Evolutionary conservation across 2,888 invertebrate species (phyloP), one percentile per base, ranked within the genome.

Genomic region (Ochropacha duplaris): DNA sequence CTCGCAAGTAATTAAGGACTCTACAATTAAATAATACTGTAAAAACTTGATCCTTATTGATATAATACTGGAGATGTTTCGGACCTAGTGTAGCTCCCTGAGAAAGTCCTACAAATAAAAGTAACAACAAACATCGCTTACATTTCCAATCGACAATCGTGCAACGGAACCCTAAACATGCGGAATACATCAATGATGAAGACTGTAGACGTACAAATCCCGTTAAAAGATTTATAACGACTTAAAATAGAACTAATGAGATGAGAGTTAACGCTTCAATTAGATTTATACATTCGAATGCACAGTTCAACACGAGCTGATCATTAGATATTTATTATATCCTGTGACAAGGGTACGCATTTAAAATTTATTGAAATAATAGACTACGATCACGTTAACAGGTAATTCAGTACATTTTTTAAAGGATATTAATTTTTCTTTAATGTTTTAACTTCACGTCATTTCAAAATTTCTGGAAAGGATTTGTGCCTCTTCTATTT

Each of bases 161-260:
- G 2, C 44, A 44, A 19, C 8, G 19, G 44, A 44, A 19, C 44
- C 44, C 44, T 44, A 9, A 44, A 44, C 44, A 44, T 44, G 44
- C 44, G 44, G 44, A 44, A 44, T 44, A 16, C 44, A 44, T 44
- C 44, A 16, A 44, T 19, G 9, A 19, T 44, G 44, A 16, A 44
- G 44, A 44, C 44, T 19, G 31, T 31, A 31, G 44, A 19, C 44
- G 44, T 19, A 44, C 44, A 44, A 44, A 44, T 44, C 44, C 52
- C 31, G 52, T 52, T 52, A 52, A 52, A 52, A 52, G 52, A 52
- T 52, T 52, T 52, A 52, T 52, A 31, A 52, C 31, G 52, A 31
- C 52, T 31, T 52, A 31, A 52, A 52, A 52, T 52, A 52, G 52
- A 52, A 11, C 52, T 52, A 52, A 52, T 52, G 52, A 52, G 31